Evolutionary conservation across 2,797 vertebrate genomes (phyloP).

Genomic region (Rhinoraja longicauda): DNA sequence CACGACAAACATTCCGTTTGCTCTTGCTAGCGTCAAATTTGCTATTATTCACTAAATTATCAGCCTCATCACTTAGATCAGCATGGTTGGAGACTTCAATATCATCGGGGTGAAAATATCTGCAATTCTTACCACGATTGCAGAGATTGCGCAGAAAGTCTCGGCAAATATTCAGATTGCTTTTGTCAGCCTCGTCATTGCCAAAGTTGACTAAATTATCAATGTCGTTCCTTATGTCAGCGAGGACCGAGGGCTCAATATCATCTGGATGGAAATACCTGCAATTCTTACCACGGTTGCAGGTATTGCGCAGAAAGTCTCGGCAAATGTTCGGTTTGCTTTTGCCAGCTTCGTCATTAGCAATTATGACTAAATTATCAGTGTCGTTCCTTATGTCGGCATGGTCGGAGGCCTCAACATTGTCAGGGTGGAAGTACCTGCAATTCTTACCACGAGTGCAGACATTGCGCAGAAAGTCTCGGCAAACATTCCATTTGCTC

Average conservation of each 20-base stretch:
- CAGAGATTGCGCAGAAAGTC: slow-evolving; percentile 94
- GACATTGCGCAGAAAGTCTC: slow-evolving; percentile 37
- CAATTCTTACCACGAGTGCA: slow-evolving; percentile 35
- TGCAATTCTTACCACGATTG: slow-evolving; percentile 89
- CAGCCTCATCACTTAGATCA: slow-evolving; percentile 11
- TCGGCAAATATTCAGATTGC: slow-evolving; percentile 78
- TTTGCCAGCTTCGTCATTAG: slow-evolving; percentile 54
- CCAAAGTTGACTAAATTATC: slow-evolving; percentile 30
- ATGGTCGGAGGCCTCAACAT: slow-evolving; percentile 25
- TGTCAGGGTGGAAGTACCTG: slow-evolving; percentile 29
- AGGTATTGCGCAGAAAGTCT: slow-evolving; percentile 33
- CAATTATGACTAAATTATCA: slow-evolving; percentile 40
- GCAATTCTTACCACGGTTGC: slow-evolving; percentile 31
- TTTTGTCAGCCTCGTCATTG: slow-evolving; percentile 42
- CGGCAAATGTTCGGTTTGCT: slow-evolving; percentile 28
- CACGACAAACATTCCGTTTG: slow-evolving; percentile 81
- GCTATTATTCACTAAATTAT: slow-evolving; percentile 33
- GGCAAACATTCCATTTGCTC: slow-evolving; percentile 35
- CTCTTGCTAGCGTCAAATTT: slow-evolving; percentile 44
- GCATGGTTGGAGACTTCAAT: slow-evolving; percentile 78
- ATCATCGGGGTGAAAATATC: slow-evolving; percentile 87
- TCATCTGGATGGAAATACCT: slow-evolving; percentile 29
- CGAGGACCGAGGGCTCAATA: slow-evolving; percentile 13
- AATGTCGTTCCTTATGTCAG: slow-evolving; percentile 13
- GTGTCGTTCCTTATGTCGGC: slow-evolving; percentile 47